These are phyloP conservation scores for Zaprionus bogoriensis DNA, from an alignment of 2,888 invertebrate species.

Conservation along the genomic window DNA sequence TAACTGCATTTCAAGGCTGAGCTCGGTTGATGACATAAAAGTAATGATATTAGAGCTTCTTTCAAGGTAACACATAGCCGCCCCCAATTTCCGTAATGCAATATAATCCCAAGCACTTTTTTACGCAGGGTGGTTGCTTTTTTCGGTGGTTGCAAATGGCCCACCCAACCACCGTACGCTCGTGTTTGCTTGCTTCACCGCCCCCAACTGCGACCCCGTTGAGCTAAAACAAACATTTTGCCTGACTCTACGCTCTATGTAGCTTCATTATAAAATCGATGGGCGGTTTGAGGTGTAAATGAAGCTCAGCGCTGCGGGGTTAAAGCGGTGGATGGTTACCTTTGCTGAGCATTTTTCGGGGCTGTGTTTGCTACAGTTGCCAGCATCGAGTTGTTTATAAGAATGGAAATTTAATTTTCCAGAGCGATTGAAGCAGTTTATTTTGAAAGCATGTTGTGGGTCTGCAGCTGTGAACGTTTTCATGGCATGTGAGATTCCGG, in stretches of 20 bases:
- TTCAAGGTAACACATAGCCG: constrained; percentile 40
- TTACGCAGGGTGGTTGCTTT: constrained; percentile 32
- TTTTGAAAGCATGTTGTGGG: background rate
- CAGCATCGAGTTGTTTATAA: background rate
- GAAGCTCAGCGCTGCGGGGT: constrained; percentile 14
- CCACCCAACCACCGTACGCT: background rate
- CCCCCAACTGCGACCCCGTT: constrained; percentile 23
- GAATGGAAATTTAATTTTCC: background rate
- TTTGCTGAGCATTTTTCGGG: background rate
- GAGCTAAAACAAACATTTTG: constrained; percentile 55
- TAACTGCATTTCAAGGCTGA: constrained; percentile 35
- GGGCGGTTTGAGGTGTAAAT: constrained; percentile 35
- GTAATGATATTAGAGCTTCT: constrained; percentile 46
- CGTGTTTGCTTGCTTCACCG: background rate
- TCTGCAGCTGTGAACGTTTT: too few species aligned
- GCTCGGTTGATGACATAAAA: constrained; percentile 54
- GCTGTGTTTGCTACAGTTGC: background rate
- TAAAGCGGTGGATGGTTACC: background rate
- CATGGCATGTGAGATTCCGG: background rate
- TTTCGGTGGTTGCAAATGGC: constrained; percentile 52
- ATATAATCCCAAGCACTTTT: constrained; percentile 33
- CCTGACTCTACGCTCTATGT: constrained; percentile 25
- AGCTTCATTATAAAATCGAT: constrained; percentile 70
- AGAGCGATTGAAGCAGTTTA: background rate
- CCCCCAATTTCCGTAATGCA: constrained; percentile 52